A percentile compares a stretch with the other conserved stretches of the same genome.
Conservation (phyloP, 2,113 vertebrate species). For the Ovis canadensis region DNA sequence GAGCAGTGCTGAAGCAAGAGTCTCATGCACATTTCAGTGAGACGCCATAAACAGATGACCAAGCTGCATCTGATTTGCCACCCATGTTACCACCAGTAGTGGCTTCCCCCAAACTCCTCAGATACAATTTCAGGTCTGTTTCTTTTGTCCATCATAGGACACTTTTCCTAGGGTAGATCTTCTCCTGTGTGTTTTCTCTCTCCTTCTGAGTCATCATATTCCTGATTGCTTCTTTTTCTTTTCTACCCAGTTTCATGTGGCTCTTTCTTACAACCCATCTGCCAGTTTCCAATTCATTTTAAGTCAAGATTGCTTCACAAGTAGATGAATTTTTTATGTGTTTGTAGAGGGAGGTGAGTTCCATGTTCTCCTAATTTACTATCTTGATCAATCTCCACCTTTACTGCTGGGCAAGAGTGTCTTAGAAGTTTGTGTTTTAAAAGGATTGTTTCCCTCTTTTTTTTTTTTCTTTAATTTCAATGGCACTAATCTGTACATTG, state of each 20-base stretch:
- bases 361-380: background rate
- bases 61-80: background rate
- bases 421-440: background rate
- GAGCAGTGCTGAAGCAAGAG: background rate
- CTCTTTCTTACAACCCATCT: background rate
- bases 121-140: background rate
- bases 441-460: background rate
- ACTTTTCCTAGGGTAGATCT: background rate
- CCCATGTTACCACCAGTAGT: background rate
- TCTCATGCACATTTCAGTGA: background rate
- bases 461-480: background rate
- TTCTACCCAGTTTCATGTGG: background rate
- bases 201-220: background rate
- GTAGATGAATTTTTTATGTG: background rate
- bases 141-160: background rate
- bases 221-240: background rate
- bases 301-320: background rate
- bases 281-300: background rate
- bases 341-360: background rate
- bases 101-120: background rate
- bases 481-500: background rate
- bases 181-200: background rate
- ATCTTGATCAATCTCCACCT: background rate
- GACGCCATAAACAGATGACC: background rate
- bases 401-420: background rate